Conservation (phyloP, 2,113 vertebrate genomes). For the Phocoena phocoena region DNA sequence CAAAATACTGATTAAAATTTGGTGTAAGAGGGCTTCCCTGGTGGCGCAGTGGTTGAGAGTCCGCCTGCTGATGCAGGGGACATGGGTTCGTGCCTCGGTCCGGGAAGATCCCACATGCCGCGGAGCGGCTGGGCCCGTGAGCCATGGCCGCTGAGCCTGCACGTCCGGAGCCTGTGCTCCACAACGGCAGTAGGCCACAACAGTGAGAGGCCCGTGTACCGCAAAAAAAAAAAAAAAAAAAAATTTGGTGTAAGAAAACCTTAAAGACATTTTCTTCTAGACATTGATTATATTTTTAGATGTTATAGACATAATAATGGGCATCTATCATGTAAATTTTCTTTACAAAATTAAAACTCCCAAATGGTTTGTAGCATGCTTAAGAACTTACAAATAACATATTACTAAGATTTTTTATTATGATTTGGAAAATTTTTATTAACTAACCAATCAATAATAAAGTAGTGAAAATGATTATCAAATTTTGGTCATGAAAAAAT, state of each 20-base stretch:
- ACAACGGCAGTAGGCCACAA: too few species aligned
- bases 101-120: too few species aligned
- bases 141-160: too few species aligned
- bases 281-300: background rate
- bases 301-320: background rate
- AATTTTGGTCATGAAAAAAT: background rate
- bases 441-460: slow-evolving; percentile 12
- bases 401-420: background rate
- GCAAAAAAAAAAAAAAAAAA: too few species aligned
- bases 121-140: too few species aligned
- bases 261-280: background rate
- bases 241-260: background rate
- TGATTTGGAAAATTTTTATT: background rate
- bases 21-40: background rate
- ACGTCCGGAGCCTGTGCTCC: too few species aligned
- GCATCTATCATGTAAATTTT: background rate
- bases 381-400: background rate
- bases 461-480: background rate
- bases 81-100: too few species aligned
- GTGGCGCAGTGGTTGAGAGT: too few species aligned
- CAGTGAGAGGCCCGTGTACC: too few species aligned
- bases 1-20: background rate
- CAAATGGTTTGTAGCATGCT: background rate
- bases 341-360: background rate
- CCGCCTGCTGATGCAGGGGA: too few species aligned